Conservation (phyloP, 2,113 vertebrate species). For the Naja naja region DNA sequence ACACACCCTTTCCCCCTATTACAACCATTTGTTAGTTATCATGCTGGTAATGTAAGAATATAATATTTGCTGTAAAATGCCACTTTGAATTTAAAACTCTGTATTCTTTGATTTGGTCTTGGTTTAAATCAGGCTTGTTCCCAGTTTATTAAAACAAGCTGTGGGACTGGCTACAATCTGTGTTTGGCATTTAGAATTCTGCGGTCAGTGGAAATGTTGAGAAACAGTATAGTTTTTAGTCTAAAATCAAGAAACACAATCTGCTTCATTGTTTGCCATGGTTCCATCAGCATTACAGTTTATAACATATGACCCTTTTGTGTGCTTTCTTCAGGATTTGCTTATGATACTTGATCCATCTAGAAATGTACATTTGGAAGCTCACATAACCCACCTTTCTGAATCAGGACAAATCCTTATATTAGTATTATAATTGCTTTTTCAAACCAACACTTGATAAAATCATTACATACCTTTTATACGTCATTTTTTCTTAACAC, state of each 20-base stretch:
- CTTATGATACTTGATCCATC: not conserved
- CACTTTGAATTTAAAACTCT: not conserved
- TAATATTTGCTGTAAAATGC: not conserved
- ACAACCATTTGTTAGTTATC: not conserved
- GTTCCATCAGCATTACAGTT: not conserved
- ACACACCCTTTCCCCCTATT: not conserved
- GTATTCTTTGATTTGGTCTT: not conserved
- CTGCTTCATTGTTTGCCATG: not conserved
- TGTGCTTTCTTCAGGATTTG: not conserved
- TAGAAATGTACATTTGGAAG: not conserved
- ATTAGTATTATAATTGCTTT: constrained; percentile 2
- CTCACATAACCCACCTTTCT: not conserved
- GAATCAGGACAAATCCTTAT: not conserved
- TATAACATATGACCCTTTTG: not conserved
- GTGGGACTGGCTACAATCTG: not conserved
- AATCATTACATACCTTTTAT: not conserved
- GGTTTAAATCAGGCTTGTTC: not conserved
- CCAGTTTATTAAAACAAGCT: not conserved
- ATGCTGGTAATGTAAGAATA: not conserved
- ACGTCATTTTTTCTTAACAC: not conserved
- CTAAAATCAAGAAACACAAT: not conserved
- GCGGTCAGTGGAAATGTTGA: not conserved
- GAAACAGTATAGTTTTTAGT: not conserved
- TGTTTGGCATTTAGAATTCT: not conserved
- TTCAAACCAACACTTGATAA: not conserved